Evolutionary conservation across 1,140 invertebrate genomes (phyloP).

Genomic region (Paraescarpia echinospica): DNA sequence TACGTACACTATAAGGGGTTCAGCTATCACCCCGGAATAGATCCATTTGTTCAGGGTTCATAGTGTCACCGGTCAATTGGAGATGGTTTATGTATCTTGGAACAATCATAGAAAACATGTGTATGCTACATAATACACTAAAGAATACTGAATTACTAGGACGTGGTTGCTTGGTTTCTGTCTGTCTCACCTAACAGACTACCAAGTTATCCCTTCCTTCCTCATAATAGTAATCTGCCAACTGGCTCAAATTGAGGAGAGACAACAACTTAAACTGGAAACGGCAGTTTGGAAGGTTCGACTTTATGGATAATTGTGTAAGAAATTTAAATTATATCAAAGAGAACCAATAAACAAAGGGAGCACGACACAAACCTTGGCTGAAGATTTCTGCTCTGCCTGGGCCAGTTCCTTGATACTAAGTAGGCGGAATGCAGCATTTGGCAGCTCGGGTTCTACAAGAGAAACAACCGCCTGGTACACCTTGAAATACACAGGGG

Average conservation of each 20-base stretch:
- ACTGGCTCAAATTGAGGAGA: background rate
- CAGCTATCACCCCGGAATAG: no score
- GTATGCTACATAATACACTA: no score
- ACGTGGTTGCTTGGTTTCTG: no score
- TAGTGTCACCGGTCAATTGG: no score
- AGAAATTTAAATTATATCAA: background rate
- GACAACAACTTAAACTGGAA: background rate
- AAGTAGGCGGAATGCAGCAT: conserved; percentile 51
- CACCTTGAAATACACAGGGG: background rate
- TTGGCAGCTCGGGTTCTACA: conserved; percentile 49
- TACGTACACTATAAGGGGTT: no score
- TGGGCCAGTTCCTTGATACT: conserved; percentile 50
- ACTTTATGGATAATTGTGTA: background rate
- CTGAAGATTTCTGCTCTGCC: conserved; percentile 29
- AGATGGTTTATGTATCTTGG: no score
- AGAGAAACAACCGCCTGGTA: background rate
- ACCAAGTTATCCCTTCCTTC: no score
- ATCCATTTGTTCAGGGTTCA: no score
- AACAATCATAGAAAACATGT: no score
- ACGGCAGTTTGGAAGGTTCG: background rate
- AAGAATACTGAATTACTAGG: no score
- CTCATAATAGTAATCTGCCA: background rate
- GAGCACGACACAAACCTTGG: conserved; percentile 15
- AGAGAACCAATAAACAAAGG: background rate
- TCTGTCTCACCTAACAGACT: no score